These are phyloP conservation scores for Cirrhinus molitorella DNA, from an alignment of 2,797 vertebrate genomes.

Conservation along the genomic window DNA sequence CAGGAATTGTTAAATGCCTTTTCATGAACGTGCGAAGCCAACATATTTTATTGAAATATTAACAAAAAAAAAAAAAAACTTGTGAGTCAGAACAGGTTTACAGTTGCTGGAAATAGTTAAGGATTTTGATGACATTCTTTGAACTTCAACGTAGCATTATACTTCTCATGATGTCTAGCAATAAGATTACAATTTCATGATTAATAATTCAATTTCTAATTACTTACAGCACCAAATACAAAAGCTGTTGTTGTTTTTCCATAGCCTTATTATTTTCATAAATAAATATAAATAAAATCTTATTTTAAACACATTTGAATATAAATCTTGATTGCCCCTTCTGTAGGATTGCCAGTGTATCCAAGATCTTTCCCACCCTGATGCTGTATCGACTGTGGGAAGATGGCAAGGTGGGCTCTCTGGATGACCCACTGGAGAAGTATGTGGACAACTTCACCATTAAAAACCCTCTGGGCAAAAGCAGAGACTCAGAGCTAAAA, in stretches of 20 bases:
- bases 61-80: not conserved
- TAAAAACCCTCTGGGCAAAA: slow-evolving; percentile 89
- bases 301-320: slow-evolving; percentile 3
- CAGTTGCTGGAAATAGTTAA: not conserved
- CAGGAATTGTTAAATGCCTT: not conserved
- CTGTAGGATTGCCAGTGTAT: slow-evolving; percentile 91
- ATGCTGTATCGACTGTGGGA: slow-evolving; percentile 97
- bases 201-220: not conserved
- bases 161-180: not conserved
- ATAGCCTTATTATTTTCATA: not conserved
- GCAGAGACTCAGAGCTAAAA: slow-evolving; percentile 79
- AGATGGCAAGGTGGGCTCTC: slow-evolving; percentile 88
- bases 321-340: not conserved
- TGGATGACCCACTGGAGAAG: slow-evolving; percentile 92
- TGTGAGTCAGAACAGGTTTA: not conserved
- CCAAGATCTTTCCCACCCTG: slow-evolving; percentile 93
- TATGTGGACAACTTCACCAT: slow-evolving; percentile 90
- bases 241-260: not conserved
- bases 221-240: not conserved
- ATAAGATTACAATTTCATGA: not conserved
- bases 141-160: not conserved
- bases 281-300: not conserved
- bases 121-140: not conserved
- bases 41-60: not conserved
- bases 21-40: not conserved